Conservation (phyloP, 2,113 vertebrate genomes). For the Taurulus bubalis region DNA sequence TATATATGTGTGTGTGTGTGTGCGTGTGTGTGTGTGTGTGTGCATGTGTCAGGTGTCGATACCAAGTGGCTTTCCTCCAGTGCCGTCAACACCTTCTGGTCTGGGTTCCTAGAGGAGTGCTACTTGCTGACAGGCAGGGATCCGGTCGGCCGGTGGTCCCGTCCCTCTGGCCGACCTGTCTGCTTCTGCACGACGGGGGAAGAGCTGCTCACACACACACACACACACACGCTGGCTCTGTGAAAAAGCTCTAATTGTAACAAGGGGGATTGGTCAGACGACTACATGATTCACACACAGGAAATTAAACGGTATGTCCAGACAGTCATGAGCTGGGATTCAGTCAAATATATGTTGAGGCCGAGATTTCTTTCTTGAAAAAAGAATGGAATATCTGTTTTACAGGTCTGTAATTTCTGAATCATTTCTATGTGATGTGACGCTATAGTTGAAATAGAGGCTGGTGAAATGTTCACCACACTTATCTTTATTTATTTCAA, state of each 20-base stretch:
- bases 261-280: constrained; percentile 1
- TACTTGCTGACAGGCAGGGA: constrained; percentile 60
- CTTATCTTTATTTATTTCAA: no score
- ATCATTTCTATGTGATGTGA: background rate
- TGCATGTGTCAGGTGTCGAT: constrained; percentile 57
- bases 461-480: background rate
- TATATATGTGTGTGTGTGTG: background rate
- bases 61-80: constrained; percentile 34
- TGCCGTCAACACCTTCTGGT: constrained; percentile 8
- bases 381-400: background rate
- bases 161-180: constrained; percentile 25
- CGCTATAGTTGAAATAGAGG: background rate
- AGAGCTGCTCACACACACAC: constrained; percentile 14
- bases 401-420: background rate
- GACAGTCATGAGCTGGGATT: constrained; percentile 12
- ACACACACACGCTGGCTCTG: background rate
- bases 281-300: constrained; percentile 43
- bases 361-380: constrained; percentile 3
- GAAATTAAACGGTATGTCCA: constrained; percentile 17
- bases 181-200: constrained; percentile 1
- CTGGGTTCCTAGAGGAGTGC: constrained; percentile 30
- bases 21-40: constrained; percentile 6
- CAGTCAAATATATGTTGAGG: constrained; percentile 13
- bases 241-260: constrained; percentile 39
- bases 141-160: constrained; percentile 56